Evolutionary conservation across 2,888 invertebrate species (phyloP), one percentile per base, ranked within the genome.

Genomic region (Torymus auratus): DNA sequence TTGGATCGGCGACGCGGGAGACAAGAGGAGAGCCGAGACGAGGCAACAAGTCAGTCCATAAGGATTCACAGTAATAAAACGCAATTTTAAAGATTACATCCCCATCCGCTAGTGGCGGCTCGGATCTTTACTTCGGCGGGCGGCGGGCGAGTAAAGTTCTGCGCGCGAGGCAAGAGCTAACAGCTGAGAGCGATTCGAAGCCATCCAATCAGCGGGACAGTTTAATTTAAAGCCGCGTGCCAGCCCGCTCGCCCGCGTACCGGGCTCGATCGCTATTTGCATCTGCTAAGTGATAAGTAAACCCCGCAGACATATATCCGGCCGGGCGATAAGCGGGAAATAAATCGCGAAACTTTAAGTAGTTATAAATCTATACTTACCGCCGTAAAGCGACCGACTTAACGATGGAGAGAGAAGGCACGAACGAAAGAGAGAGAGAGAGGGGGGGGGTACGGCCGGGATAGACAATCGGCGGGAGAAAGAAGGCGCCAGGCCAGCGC

Each of bases 251-350:
- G 80, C 81, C 41, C 69, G 41, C 41, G 41, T 70, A 73, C 71
- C 65, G 55, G 53, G 78, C 81, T 80, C 81, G 81, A 83, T 83
- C 81, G 84, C 82, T 86, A 90, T 90, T 90, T 90, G 89, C 91
- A 91, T 90, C 87, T 86, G 86, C 89, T 91, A 91, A 90, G 91
- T 90, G 90, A 91, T 90, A 91, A 91, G 90, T 91, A 90, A 91
- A 89, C 87, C 88, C 87, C 85, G 88, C 87, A 88, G 86, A 89
- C 88, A 87, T 88, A 89, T 89, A 89, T 89, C 88, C 88, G 84
- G 86, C 84, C 86, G 86, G 86, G 88, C 88, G 91, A 91, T 90
- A 90, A 91, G 90, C 89, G 88, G 87, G 88, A 90, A 89, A 91
- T 90, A 91, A 90, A 91, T 91, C 91, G 90, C 88, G 83, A 89